Evolutionary conservation across 2,797 vertebrate genomes (phyloP), one percentile per base, ranked within the genome.

Genomic region (Bradypodion ventrale): DNA sequence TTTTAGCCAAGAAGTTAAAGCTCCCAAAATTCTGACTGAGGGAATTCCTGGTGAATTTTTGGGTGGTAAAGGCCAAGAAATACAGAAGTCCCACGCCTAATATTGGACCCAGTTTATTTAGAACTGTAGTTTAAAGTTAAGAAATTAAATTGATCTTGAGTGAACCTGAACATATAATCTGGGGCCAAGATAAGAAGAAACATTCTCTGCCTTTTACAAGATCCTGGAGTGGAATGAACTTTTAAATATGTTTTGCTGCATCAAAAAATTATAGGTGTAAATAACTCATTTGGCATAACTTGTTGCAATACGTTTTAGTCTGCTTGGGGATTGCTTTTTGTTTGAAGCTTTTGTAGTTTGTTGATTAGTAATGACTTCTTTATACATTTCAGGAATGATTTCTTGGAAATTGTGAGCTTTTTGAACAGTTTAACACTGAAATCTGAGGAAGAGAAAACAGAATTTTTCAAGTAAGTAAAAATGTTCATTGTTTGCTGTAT

Each of bases 401-500:
- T 99, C 89, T 93, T 99, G 85, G 98, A 99, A 94, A 96, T 99
- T 92, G 97, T 98, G 90, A 98, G 98, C 94, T 99, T 99, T 94
- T 94, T 99, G 92, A 98, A 98, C 95, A 98, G 97, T 87, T 95
- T 99, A 93, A 99, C 98, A 0, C 84, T 99, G 15, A 99, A 99
- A 93, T 98, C 96, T 0, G 98, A 99, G 92, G 98, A 99, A 82
- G 98, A 99, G 83, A 99, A 99, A 94, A 98, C 98, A 25, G 98
- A 99, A 92, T 99, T 99, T 93, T 99, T 99, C 93, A 99, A 99
- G 99, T 99, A 95, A 97, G 97, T 95, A 89, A 89, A 89, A 88
- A 80, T 82, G 74, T 77, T 46, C 68, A 59, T 40, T 52, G 25
- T 15, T 70, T 46, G 75, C 60, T 63, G 40, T n/a, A 81, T 77